These are phyloP conservation scores for Marmota flaviventris DNA, from an alignment of 2,113 vertebrate species.

Conservation along the genomic window DNA sequence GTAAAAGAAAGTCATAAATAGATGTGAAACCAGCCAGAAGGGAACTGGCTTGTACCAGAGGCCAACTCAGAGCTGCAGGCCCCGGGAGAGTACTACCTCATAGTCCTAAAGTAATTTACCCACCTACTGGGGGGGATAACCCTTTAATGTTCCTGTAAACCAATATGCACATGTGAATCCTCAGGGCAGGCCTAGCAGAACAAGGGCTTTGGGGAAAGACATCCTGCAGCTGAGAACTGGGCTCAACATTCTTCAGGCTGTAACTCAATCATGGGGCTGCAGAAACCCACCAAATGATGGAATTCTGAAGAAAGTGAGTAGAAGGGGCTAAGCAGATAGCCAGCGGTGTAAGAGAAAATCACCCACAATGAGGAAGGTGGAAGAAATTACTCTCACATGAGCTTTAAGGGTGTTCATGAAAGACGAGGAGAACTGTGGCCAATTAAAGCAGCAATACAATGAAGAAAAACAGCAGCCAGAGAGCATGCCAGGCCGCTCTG, in stretches of 20 bases:
- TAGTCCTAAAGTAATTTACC: not conserved
- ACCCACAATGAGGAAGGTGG: not conserved
- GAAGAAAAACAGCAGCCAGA: not conserved
- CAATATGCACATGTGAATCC: not conserved
- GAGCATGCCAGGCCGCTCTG: not conserved
- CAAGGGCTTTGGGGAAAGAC: constrained; percentile 19
- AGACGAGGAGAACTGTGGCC: constrained; percentile 7
- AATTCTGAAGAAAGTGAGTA: not conserved
- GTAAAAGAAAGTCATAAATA: constrained; percentile 44
- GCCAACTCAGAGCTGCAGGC: not conserved
- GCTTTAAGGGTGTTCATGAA: constrained; percentile 33
- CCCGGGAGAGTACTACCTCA: constrained; percentile 22
- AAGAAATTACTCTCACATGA: not conserved
- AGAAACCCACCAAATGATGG: not conserved
- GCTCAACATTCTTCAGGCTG: not conserved
- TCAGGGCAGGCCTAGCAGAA: not conserved
- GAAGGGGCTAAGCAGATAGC: not conserved
- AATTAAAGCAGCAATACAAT: not conserved
- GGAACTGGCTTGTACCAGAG: not conserved
- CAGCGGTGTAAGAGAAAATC: not conserved
- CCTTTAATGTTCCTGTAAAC: constrained; percentile 55
- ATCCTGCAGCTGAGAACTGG: constrained; percentile 12
- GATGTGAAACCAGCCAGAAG: not conserved
- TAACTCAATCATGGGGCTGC: not conserved
- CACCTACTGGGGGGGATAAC: not conserved